Conservation (phyloP, 2,113 vertebrate genomes). For the Mastomys natalensis region DNA sequence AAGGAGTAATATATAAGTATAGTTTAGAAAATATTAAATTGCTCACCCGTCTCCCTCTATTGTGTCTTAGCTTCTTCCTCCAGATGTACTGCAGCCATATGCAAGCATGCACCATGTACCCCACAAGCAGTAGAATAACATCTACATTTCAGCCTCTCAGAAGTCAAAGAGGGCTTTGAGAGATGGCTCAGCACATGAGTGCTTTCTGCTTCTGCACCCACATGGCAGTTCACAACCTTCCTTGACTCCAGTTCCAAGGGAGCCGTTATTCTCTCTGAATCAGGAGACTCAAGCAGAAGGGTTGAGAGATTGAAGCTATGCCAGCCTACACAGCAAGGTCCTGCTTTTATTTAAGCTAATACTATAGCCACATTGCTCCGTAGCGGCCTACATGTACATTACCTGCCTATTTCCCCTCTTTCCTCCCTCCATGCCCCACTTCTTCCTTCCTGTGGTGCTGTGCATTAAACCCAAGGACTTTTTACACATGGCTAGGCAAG, state of each 20-base stretch:
- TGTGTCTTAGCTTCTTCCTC: background rate
- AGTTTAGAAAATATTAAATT: background rate
- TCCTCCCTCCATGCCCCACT: background rate
- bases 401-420: background rate
- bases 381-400: background rate
- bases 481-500: background rate
- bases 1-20: background rate
- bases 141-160: background rate
- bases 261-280: background rate
- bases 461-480: background rate
- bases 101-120: too few relatives aligned
- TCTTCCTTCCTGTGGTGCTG: background rate
- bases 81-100: fast-evolving
- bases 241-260: background rate
- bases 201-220: background rate
- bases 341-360: background rate
- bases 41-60: background rate
- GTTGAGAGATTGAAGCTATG: background rate
- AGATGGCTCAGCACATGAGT: background rate
- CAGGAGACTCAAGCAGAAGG: too few relatives aligned
- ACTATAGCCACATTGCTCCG: background rate
- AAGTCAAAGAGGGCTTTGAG: background rate
- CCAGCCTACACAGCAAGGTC: background rate
- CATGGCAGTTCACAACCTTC: background rate
- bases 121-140: background rate